Evolutionary conservation across 1,140 invertebrate genomes (phyloP), one percentile per base, ranked within the genome.

Genomic region (Hyphantria cunea): DNA sequence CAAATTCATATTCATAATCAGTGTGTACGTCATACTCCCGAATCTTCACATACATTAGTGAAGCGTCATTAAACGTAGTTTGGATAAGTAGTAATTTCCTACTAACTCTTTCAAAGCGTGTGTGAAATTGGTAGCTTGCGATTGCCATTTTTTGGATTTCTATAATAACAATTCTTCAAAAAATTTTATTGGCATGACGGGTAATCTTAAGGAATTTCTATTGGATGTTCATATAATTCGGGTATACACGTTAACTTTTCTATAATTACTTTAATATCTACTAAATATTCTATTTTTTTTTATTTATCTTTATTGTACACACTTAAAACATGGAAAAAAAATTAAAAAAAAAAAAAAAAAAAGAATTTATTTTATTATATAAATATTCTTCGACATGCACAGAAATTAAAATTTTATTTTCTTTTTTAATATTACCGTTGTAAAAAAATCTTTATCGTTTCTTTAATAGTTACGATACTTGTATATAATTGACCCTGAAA

Each of bases 61-160:
- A n/a, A 32, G 11, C 31, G 42, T 54, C 14, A 53, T 31, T 11
- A 10, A 17, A 8, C 31, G 52, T 56, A 15, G 42, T 49, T 47
- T 25, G 45, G 17, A 25, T 25, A 25, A 52, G 67, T 44, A 64
- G 51, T 70, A n/a, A 37, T 68, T 67, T 37, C 12, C 41, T 12
- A 55, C 34, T 42, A 54, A 58, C 54, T 48, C 33, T 12, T 49
- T 6, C 10, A 11, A 48, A 25, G n/a, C 33, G 53, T 55, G 41
- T 45, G 52, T 39, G 42, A 33, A 10, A 33, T 45, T 47, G 41
- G 12, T 14, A 17, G 42, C 33, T 55, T 55, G 53, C 14, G 53
- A 55, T 55, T 55, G 50, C 17, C 17, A 33, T 13, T 52, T 32
- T 37, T 33, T 37, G 53, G 41, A 33, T 55, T 47, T 25, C 15